Evolutionary conservation across 2,113 vertebrate genomes (phyloP), one percentile per base, ranked within the genome.

Genomic region (Melanerpes aurifrons): DNA sequence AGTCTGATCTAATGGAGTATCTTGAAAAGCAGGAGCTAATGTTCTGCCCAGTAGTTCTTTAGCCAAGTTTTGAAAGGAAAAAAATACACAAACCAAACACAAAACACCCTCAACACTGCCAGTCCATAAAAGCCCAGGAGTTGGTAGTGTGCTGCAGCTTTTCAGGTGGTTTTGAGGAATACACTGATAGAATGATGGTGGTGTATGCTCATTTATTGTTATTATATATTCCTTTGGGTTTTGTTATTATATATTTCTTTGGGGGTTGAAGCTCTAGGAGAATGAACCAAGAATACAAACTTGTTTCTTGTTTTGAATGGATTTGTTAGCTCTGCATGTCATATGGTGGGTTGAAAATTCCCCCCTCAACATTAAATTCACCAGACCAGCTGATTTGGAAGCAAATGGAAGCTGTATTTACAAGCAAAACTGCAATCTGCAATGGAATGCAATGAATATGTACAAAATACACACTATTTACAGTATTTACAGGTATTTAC

Each of bases 41-140:
- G 12, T 77, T 72, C 77, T 68, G 35, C 4, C 12, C 53, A 25
- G 25, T 59, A 24, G 26, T 40, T 91, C 59, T 13, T 47, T 82
- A 74, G 31, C 26, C 9, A 57, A 28, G 40, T 40, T 40, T 40
- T 40, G 40, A 40, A 40, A 40, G 40, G 25, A 35, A 78, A 69
- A 73, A 62, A 53, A 24, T 19, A 10, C 14, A 48, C 15, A 31
- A 24, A 78, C 54, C 15, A n/a, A 5, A 35, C 29, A 59, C 7
- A 59, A 20, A 50, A 37, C 58, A 12, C 0, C 0, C 9, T 7
- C 5, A 26, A 26, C 9, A 19, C 2, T 1, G 9, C 8, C 4
- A 63, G 0, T n/a, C 11, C n/a, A 48, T 40, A 45, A 32, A 43
- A 70, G 3, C 17, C 37, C 10, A 25, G 14, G 76, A 66, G 14